Evolutionary conservation across 2,888 invertebrate species (phyloP).

Genomic region (Odiellus spinosus): DNA sequence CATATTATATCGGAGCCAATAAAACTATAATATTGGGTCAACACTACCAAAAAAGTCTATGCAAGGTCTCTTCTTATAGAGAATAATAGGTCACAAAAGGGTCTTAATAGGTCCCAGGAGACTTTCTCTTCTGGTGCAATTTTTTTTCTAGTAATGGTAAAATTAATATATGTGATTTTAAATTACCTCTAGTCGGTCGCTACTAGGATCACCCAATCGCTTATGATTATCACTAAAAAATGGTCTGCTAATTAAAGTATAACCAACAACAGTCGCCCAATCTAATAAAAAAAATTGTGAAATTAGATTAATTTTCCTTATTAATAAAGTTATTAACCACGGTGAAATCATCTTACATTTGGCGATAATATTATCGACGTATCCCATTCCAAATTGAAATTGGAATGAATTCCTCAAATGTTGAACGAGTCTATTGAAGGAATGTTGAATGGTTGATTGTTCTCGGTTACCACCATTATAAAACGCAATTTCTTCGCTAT

Average conservation of each 20-base stretch:
- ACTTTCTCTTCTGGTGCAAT: too few species aligned
- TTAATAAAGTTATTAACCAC: too few species aligned
- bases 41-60: too few species aligned
- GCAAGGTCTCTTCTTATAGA: too few species aligned
- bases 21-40: too few species aligned
- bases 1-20: too few species aligned
- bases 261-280: constrained; percentile 88
- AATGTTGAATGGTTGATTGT: constrained; percentile 65
- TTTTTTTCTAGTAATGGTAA: too few species aligned
- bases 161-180: too few species aligned
- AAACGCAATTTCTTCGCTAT: constrained; percentile 78
- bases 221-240: constrained; percentile 62
- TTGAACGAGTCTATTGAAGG: constrained; percentile 70
- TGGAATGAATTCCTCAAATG: constrained; percentile 74
- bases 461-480: constrained; percentile 53
- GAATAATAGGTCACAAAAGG: too few species aligned
- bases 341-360: constrained; percentile 88
- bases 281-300: constrained; percentile 45
- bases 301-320: too few species aligned
- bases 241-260: constrained; percentile 83
- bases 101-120: too few species aligned
- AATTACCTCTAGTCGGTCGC: constrained; percentile 57
- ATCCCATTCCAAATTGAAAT: constrained; percentile 79
- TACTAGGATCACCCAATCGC: constrained; percentile 43
- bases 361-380: constrained; percentile 87